Evolutionary conservation across 1,140 invertebrate species (phyloP).

Genomic region (Diplogasteroides magnus): DNA sequence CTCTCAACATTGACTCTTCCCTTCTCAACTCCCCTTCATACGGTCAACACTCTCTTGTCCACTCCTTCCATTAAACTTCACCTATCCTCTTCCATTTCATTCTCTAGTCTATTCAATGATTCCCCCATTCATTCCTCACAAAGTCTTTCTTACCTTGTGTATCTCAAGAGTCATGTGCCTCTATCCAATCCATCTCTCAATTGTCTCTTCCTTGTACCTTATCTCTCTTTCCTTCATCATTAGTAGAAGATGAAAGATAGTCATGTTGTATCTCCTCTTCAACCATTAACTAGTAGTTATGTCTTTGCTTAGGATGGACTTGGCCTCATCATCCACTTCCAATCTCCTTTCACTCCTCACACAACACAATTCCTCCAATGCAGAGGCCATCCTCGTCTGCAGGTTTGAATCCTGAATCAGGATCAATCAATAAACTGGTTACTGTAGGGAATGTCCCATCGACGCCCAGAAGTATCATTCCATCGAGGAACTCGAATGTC

Average conservation of each 20-base stretch:
- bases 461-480: background rate
- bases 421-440: background rate
- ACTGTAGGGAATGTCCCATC: constrained; percentile 1
- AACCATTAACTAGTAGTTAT: background rate
- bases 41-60: background rate
- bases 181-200: background rate
- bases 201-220: background rate
- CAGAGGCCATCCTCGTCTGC: background rate
- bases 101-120: background rate
- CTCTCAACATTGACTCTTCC: background rate
- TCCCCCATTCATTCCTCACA: background rate
- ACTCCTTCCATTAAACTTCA: background rate
- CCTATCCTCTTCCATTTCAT: constrained; percentile 5
- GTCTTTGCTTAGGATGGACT: background rate
- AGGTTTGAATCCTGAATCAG: background rate
- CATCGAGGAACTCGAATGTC: constrained; percentile 33
- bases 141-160: constrained; percentile 13
- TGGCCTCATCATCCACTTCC: background rate
- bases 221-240: constrained; percentile 3
- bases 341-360: background rate
- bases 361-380: background rate
- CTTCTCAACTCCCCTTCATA: background rate
- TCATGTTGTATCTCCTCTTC: constrained; percentile 11
- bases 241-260: background rate
- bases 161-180: constrained; percentile 7